A percentile compares a stretch with the other conserved stretches of the same genome.
Evolutionary conservation across 2,888 invertebrate genomes (phyloP).

Genomic region (Byasa hedistus): DNA sequence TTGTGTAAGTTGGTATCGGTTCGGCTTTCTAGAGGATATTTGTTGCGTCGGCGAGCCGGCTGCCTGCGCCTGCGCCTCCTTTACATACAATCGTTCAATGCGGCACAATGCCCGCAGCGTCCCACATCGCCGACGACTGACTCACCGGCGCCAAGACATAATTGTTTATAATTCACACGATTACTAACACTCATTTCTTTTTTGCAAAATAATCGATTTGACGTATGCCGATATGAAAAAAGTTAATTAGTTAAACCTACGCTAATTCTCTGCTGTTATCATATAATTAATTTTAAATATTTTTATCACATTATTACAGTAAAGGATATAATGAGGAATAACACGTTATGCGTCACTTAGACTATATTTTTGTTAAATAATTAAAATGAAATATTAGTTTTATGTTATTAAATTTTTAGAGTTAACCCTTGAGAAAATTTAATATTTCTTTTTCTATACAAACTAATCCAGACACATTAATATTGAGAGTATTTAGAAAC

Average conservation of each 20-base stretch:
- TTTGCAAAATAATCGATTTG: conserved; percentile 11
- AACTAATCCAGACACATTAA: too few species aligned
- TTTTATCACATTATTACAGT: neutral
- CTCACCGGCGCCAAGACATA: conserved; percentile 50
- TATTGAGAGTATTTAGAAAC: too few species aligned
- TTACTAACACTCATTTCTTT: conserved; percentile 5
- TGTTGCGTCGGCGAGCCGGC: conserved; percentile 54
- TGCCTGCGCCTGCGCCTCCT: conserved; percentile 70
- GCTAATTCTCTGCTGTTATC: neutral
- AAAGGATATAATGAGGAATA: too few species aligned
- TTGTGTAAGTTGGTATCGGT: conserved; percentile 29
- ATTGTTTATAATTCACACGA: conserved; percentile 27
- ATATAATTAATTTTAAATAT: neutral
- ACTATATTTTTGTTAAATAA: too few species aligned
- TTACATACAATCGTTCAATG: conserved; percentile 74
- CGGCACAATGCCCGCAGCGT: conserved; percentile 47
- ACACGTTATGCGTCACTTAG: too few species aligned
- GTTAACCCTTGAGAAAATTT: too few species aligned
- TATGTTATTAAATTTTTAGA: too few species aligned
- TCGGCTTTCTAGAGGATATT: conserved; percentile 57
- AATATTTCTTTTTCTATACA: too few species aligned
- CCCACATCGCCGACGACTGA: conserved; percentile 75
- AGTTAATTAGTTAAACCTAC: neutral
- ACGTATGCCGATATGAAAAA: neutral
- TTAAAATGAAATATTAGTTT: too few species aligned